Percentiles rank a stretch among this genome's conserved stretches.
These are phyloP conservation scores for Parazoanthus atlanticus DNA, from an alignment of 92 coral and sea anemone species.

Conservation along the genomic window DNA sequence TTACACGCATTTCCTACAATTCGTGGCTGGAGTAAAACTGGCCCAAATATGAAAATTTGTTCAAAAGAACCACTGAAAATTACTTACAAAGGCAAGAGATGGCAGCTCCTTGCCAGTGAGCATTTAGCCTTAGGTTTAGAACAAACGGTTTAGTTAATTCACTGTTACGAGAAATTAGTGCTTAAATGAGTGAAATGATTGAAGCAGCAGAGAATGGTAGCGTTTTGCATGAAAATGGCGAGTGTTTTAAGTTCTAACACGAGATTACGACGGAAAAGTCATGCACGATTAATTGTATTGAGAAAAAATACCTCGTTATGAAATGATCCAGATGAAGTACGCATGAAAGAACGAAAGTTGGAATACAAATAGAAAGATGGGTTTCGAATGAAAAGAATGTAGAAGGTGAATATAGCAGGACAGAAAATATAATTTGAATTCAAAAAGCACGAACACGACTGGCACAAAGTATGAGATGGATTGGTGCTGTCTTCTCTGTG, in stretches of 20 bases:
- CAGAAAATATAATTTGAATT: neutral
- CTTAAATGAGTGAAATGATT: neutral
- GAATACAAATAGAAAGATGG: neutral
- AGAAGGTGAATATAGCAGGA: neutral
- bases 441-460: neutral
- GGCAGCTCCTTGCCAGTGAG: constrained; percentile 50
- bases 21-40: constrained; percentile 42
- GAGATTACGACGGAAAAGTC: neutral
- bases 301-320: neutral
- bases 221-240: neutral
- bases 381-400: neutral
- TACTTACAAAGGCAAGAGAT: constrained; percentile 42
- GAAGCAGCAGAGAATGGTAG: neutral
- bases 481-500: neutral
- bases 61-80: neutral
- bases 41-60: constrained; percentile 42
- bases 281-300: neutral
- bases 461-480: neutral
- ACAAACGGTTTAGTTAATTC: constrained; percentile 9
- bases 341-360: neutral
- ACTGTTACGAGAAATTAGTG: neutral
- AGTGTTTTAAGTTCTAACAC: neutral
- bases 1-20: neutral
- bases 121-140: constrained; percentile 35
- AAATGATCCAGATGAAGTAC: neutral